Base-by-base conservation (phyloP, 2,888 invertebrate species). In the Alviniconcha strummeri region DNA sequence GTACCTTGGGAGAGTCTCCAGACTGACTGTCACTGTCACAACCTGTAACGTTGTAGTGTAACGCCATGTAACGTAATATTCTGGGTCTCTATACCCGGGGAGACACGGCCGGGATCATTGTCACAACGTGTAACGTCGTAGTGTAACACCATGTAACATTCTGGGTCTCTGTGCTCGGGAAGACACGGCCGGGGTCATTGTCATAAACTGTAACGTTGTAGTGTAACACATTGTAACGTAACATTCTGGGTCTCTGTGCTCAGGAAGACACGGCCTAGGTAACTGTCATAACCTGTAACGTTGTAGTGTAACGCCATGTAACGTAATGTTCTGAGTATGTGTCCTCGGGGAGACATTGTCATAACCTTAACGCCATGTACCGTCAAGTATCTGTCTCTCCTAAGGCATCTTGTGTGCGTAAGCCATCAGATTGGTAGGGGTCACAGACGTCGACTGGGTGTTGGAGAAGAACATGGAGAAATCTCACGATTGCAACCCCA, bases 11-110 rank as follows among this genome's bases (percentile, higher is more conserved):
- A 0, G 67, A 11, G 36, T 78, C 78, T 9, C 78, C 78, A 2
- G 64, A 78, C 64, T 78, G 78, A 13, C 69, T 80, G 67, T 7
- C 80, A 17, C 69, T 80, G 69, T 80, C 80, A 6, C 69, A 80
- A 19, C 80, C 80, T 80, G 55, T 15, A 60, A 52, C 8, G 36
- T 36, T 60, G 60, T 13, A 17, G 60, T 60, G 13, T 60, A 11
- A 71, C n/a, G 19, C n/a, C 71, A 71, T 71, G 13, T 60, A 8
- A 71, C 71, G 64, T 11, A 17, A 5, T 11, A 17, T 64, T 17
- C 15, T 17, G 17, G 15, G 15, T 15, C 64, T 15, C 64, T 11
- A 8, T 15, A 4, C 17, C 8, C 4, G 64, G 64, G 4, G 60
- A 17, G 57, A 57, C 76, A 5, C 76, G 78, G n/a, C 69, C 69